Percentiles rank a stretch among this genome's conserved stretches.
phyloP scores from a whole-genome alignment of 1,140 invertebrate species.

The Anastrepha ludens region DNA sequence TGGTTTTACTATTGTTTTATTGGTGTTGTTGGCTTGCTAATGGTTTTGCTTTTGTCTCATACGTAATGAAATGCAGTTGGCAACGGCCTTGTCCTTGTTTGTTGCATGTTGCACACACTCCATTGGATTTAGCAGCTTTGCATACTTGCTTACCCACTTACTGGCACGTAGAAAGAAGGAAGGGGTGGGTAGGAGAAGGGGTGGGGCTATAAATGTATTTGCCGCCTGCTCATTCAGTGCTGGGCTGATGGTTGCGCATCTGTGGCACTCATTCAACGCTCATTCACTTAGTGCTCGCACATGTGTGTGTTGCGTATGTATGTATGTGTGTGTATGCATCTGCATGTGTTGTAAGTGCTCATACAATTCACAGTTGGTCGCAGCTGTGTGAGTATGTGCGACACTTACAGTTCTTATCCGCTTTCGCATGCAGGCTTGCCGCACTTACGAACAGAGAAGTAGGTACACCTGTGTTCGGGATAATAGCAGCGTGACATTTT shows the following conservation, averaged over 20 bases:
- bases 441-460: not conserved
- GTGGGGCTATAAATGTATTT: not conserved
- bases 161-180: too few species aligned
- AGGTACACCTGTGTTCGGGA: too few species aligned
- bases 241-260: conserved; percentile 22
- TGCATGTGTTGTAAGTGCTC: not conserved
- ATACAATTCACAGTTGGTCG: conserved; percentile 19
- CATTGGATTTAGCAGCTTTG: conserved; percentile 21
- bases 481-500: too few species aligned
- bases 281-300: conserved; percentile 4
- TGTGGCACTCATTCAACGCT: conserved; percentile 23
- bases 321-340: not conserved
- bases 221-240: not conserved
- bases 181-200: not conserved
- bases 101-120: conserved; percentile 45
- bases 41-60: conserved; percentile 15
- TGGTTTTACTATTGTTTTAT: not conserved
- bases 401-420: conserved; percentile 20
- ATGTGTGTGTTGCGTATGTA: not conserved
- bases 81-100: conserved; percentile 48
- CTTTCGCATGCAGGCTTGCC: not conserved
- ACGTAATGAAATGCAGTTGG: conserved; percentile 36
- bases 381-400: not conserved
- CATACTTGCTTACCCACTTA: not conserved
- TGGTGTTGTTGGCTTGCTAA: conserved; percentile 16